A percentile compares a stretch with the other conserved stretches of the same genome.
Conservation (phyloP, 2,888 invertebrate genomes). For the Erpobdella octoculata region DNA sequence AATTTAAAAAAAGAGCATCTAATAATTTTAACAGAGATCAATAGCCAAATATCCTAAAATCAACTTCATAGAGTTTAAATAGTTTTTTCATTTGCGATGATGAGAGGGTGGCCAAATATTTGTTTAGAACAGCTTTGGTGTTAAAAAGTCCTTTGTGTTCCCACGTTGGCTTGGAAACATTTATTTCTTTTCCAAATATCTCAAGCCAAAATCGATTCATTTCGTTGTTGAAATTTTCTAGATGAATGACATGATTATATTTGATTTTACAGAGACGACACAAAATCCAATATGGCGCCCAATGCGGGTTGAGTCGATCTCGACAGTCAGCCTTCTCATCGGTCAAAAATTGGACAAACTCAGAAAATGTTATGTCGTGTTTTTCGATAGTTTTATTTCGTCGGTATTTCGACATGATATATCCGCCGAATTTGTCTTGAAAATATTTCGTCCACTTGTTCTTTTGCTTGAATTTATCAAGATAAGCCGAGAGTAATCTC, state of each 20-base stretch:
- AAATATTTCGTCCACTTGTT: conserved; percentile 21
- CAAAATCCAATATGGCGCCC: conserved; percentile 27
- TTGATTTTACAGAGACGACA: conserved; percentile 30
- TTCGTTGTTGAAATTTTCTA: conserved; percentile 27
- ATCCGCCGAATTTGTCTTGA: conserved; percentile 17
- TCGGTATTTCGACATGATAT: conserved; percentile 19
- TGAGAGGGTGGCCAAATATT: conserved; percentile 10
- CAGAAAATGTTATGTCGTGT: conserved; percentile 11
- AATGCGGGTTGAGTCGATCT: conserved; percentile 26
- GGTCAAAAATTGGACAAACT: conserved; percentile 28
- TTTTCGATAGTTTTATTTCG: neutral
- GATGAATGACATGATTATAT: conserved; percentile 27
- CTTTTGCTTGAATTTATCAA: conserved; percentile 26
- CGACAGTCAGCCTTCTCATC: conserved; percentile 15
- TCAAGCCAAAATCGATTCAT: conserved; percentile 13
- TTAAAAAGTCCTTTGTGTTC: conserved; percentile 14
- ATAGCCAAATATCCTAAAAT: conserved; percentile 19
- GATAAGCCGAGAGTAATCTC: conserved; percentile 27
- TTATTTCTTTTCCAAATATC: conserved; percentile 1
- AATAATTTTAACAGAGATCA: too few relatives aligned
- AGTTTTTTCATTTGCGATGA: neutral
- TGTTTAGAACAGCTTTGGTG: conserved; percentile 7
- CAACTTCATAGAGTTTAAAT: neutral
- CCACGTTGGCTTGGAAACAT: neutral
- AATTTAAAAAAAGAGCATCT: too few relatives aligned